Evolutionary conservation across 2,113 vertebrate species (phyloP), one percentile per base, ranked within the genome.

Genomic region (Labeo rohita): DNA sequence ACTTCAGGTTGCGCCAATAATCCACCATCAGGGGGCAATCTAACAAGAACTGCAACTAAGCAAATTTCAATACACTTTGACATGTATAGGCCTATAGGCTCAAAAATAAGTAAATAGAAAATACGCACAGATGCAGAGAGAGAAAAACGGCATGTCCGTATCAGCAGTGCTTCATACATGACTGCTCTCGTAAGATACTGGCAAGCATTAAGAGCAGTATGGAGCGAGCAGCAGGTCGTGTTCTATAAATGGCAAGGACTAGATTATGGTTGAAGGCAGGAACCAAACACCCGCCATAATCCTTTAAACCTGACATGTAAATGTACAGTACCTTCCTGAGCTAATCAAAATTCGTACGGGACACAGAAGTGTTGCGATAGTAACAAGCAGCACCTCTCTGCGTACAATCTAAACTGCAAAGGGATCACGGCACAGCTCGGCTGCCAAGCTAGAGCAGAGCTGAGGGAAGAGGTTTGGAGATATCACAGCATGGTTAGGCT

Each of bases 401-500:
- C 34, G 13, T 83, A 78, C 73, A 86, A 63, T 70, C 65, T 65
- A 79, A 86, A 66, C 73, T 45, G 75, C 16, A 49, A 74, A 47
- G 49, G 65, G 80, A 85, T 83, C 80, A 28, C 39, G 36, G 16
- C 34, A 3, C 39, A 56, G 73, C 68, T 47, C 18, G 65, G 66
- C 79, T 78, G 87, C 77, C 87, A 86, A 81, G 61, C 83, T 86
- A 76, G 54, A 59, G 50, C 75, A 77, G 45, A 50, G 61, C 43
- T 70, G 70, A 49, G 63, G 84, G 68, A 84, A 75, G 73, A 12
- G 87, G 50, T 43, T 82, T 56, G 81, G 76, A 86, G 56, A 72
- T 63, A 45, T 88, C 85, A 83, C 85, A 86, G 86, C 74, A 66
- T 68, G 80, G 23, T 70, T 63, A 80, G 83, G 85, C 73, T 86